Percentiles rank a stretch among this genome's conserved stretches.
Evolutionary conservation across 2,113 vertebrate species (phyloP).

Genomic region (Galeopterus variegatus): DNA sequence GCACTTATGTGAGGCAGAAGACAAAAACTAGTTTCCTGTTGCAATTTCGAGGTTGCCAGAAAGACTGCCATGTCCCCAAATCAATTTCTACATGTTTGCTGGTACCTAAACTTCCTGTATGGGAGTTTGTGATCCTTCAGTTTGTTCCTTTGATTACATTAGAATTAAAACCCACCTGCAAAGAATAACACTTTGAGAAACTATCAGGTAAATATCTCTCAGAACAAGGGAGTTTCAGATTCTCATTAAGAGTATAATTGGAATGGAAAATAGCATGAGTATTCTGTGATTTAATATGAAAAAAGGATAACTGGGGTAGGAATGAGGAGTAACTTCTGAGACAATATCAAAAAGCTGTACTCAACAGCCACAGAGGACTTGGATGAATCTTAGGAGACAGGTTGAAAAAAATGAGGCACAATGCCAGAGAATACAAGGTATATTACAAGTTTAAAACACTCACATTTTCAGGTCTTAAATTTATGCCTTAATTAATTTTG

Average conservation of each 20-base stretch:
- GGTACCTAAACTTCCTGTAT: neutral
- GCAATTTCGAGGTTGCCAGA: neutral
- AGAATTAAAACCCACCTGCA: neutral
- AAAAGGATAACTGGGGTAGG: neutral
- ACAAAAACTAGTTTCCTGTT: conserved; percentile 33
- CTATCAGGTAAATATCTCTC: neutral
- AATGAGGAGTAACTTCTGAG: neutral
- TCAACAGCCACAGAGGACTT: neutral
- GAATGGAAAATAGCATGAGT: neutral
- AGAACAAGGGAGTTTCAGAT: neutral
- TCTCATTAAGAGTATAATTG: neutral
- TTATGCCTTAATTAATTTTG: too few relatives aligned
- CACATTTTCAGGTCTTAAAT: neutral
- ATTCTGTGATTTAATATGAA: neutral
- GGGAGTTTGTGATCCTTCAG: neutral
- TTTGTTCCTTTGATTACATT: neutral
- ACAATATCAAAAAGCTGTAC: neutral
- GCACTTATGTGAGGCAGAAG: neutral
- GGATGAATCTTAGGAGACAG: neutral
- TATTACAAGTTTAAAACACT: neutral
- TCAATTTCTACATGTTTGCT: neutral
- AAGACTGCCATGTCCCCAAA: neutral
- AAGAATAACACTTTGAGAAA: neutral
- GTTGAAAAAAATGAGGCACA: neutral
- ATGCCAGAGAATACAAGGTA: neutral